These are phyloP conservation scores for Epinephelus moara DNA, from an alignment of 2,113 vertebrate genomes.

Conservation along the genomic window DNA sequence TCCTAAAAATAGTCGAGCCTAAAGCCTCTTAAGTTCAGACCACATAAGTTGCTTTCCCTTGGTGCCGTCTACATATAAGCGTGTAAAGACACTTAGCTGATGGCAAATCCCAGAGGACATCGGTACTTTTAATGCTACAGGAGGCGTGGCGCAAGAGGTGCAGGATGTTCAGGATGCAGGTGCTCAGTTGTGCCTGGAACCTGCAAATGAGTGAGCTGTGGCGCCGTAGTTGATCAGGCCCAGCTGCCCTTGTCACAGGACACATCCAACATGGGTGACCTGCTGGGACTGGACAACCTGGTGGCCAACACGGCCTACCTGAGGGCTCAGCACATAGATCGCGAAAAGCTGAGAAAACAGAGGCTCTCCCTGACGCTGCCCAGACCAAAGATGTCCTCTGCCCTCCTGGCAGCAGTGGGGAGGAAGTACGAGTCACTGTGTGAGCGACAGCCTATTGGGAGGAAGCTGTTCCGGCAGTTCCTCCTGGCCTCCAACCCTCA, in stretches of 20 bases:
- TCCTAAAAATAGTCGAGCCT: conserved; percentile 72
- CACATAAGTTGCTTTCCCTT: conserved; percentile 76
- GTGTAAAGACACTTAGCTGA: conserved; percentile 64
- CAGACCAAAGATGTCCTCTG: conserved; percentile 71
- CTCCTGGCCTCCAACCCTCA: conserved; percentile 78
- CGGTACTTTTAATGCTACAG: conserved; percentile 36
- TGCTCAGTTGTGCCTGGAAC: conserved; percentile 23
- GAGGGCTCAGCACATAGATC: conserved; percentile 86
- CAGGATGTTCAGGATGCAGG: conserved; percentile 21
- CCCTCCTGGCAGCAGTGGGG: conserved; percentile 58
- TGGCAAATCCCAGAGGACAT: conserved; percentile 69
- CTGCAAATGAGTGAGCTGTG: conserved; percentile 13
- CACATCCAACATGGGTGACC: conserved; percentile 85
- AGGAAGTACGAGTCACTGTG: conserved; percentile 88
- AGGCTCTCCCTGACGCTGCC: conserved; percentile 86
- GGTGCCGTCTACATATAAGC: conserved; percentile 50
- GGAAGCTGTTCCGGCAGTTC: conserved; percentile 89
- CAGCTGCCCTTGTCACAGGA: background rate
- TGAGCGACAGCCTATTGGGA: conserved; percentile 92
- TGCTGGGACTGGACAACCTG: conserved; percentile 90
- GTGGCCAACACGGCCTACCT: conserved; percentile 94
- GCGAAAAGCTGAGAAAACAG: conserved; percentile 85
- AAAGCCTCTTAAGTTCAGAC: conserved; percentile 82
- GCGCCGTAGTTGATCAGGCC: background rate
- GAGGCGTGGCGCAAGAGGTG: conserved; percentile 24